These are phyloP conservation scores for Crotalus horridus DNA, from an alignment of 2,113 vertebrate genomes.

Conservation along the genomic window DNA sequence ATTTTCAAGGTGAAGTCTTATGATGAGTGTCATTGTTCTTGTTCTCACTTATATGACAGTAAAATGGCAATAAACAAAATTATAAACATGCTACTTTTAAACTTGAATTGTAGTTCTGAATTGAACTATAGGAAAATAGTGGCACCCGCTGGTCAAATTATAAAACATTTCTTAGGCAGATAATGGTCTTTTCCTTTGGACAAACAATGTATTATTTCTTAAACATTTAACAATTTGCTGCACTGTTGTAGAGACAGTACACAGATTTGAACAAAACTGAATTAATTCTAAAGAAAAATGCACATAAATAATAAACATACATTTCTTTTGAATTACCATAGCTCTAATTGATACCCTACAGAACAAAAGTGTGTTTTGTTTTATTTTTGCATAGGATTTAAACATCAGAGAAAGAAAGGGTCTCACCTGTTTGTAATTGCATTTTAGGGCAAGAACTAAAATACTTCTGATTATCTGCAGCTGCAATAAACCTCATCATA, in stretches of 20 bases:
- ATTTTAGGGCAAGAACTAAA: neutral
- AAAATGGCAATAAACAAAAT: neutral
- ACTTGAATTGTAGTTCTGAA: neutral
- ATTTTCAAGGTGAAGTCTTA: neutral
- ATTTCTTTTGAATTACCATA: neutral
- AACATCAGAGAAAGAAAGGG: neutral
- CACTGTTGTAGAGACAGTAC: neutral
- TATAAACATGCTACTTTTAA: neutral
- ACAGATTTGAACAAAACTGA: neutral
- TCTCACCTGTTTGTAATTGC: neutral
- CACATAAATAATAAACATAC: neutral
- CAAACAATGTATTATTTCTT: neutral
- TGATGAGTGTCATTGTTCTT: neutral
- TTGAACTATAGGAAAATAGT: slow-evolving; percentile 40
- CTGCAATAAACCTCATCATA: neutral
- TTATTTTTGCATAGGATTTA: neutral
- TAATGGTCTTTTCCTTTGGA: neutral
- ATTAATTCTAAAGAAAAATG: neutral
- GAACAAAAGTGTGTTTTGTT: neutral
- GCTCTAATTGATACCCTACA: neutral
- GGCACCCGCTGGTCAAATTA: slow-evolving; percentile 52
- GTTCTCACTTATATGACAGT: neutral
- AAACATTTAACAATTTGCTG: neutral
- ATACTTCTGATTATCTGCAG: neutral
- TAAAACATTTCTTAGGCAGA: neutral